Conservation (phyloP, 37 sponge, comb jelly and placozoan species). For the Sycon ciliatum region DNA sequence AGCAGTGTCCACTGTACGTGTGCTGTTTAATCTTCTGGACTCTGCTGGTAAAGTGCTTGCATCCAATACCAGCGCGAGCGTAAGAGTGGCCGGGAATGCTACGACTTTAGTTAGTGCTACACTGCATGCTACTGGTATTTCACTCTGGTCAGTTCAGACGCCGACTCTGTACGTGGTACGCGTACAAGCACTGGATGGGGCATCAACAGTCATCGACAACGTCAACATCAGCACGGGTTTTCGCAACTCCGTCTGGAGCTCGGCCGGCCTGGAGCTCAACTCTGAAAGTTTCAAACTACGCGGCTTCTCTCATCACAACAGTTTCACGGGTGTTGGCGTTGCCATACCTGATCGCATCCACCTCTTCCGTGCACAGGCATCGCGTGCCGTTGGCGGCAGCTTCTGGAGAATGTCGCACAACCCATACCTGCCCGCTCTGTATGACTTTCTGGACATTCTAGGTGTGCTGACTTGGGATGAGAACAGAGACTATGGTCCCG, state of each 20-base stretch:
- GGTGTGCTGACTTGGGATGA: conserved; percentile 54
- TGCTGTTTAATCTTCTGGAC: too few relatives aligned
- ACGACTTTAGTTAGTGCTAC: too few relatives aligned
- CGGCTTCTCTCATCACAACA: conserved; percentile 49
- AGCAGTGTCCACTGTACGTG: too few relatives aligned
- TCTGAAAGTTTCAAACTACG: conserved; percentile 26
- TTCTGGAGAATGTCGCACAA: conserved; percentile 58
- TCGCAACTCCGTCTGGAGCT: conserved; percentile 25
- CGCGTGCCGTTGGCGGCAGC: conserved; percentile 47
- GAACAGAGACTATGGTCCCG: conserved; percentile 44
- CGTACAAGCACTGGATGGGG: too few relatives aligned
- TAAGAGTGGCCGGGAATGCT: too few relatives aligned
- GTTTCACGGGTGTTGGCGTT: conserved; percentile 48
- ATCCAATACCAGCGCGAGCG: too few relatives aligned
- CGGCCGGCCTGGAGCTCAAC: conserved; percentile 39
- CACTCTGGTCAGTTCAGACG: too few relatives aligned
- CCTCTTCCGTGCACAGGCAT: conserved; percentile 41
- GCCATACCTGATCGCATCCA: conserved; percentile 40
- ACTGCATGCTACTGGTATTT: too few relatives aligned
- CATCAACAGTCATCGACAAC: too few relatives aligned
- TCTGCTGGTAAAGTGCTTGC: too few relatives aligned
- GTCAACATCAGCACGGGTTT: conserved; percentile 24
- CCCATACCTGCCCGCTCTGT: conserved; percentile 36
- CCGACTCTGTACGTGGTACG: too few relatives aligned
- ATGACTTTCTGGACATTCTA: conserved; percentile 37